Percentiles rank a stretch among this genome's conserved stretches.
These are phyloP conservation scores for Napeogenes sylphis DNA, from an alignment of 2,888 invertebrate species.

Conservation along the genomic window DNA sequence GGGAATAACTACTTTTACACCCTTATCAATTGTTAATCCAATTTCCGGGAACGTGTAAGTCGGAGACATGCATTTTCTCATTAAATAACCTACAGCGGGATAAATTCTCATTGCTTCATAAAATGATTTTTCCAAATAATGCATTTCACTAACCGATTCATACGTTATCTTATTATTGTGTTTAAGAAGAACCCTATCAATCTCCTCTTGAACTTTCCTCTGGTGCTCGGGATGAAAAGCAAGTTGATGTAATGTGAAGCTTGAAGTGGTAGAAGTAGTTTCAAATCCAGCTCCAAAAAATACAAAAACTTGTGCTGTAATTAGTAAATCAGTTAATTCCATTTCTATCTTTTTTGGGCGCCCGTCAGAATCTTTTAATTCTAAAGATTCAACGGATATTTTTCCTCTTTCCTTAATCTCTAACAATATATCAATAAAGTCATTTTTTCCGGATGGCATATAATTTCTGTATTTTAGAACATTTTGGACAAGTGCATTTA, in stretches of 20 bases:
- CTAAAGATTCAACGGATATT: slow-evolving; percentile 59
- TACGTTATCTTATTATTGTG: slow-evolving; percentile 56
- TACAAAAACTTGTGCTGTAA: slow-evolving; percentile 66
- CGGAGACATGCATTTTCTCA: slow-evolving; percentile 56
- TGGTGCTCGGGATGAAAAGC: slow-evolving; percentile 68
- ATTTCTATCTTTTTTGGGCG: slow-evolving; percentile 51
- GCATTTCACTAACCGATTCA: slow-evolving; percentile 65
- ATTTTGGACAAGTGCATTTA: slow-evolving; percentile 48
- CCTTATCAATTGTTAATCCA: slow-evolving; percentile 54
- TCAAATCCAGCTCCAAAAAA: slow-evolving; percentile 75
- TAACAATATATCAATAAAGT: slow-evolving; percentile 64
- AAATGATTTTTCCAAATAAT: slow-evolving; percentile 61
- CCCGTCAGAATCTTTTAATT: slow-evolving; percentile 52
- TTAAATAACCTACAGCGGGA: slow-evolving; percentile 60
- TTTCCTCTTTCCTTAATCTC: slow-evolving; percentile 59
- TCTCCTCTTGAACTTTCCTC: slow-evolving; percentile 60
- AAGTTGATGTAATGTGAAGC: slow-evolving; percentile 67
- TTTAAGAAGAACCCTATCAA: slow-evolving; percentile 57
- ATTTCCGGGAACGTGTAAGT: slow-evolving; percentile 63
- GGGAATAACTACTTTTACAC: slow-evolving; percentile 56
- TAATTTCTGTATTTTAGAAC: slow-evolving; percentile 55
- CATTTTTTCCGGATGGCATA: slow-evolving; percentile 57
- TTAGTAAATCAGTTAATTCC: slow-evolving; percentile 53
- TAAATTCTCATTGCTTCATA: slow-evolving; percentile 66
- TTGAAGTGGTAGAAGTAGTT: slow-evolving; percentile 71